Base-by-base conservation (phyloP, 1,140 invertebrate genomes). In the Trialeurodes vaporariorum region DNA sequence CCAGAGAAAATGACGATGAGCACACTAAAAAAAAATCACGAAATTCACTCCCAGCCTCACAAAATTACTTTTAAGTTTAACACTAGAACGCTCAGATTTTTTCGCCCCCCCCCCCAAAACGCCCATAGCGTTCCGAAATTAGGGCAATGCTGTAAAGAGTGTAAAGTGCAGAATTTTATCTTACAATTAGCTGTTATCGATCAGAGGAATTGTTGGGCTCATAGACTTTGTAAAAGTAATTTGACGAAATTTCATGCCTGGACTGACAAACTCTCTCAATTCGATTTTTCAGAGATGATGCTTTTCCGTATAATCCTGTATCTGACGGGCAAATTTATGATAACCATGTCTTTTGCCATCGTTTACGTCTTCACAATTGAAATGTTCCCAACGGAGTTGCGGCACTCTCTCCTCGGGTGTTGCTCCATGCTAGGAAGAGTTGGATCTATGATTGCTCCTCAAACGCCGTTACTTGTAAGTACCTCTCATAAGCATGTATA, bases 341-440 rank as follows among this genome's bases (percentile, higher is more conserved):
- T 87, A 64, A 86, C 87, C 17, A 82, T 83, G 71, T 84, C 86
- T 0, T 89, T 89, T 75, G 84, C 85, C 70, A 82, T 85, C 21
- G 76, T 87, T 11, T 89, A 88, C 76, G 82, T 90, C 70, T 87
- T 85, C 71, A 87, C 87, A 1, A 82, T 86, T 23, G 88, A 90
- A 78, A 79, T 89, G 76, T 90, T 87, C 76, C 88, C 88, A 21
- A 90, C 88, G 13, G 79, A 80, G 63, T 75, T 85, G 65, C 80
- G 87, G 65, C 82, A 83, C 70, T 85, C 85, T 17, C 75, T 87
- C 49, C 80, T 90, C 40, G 87, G 84, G 0, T 73, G 83, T 61
- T 87, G 86, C 72, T 89, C 88, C 40, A 87, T 89, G 77, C 81
- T 88, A 69, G 89, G 87, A 25, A 79, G 87, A 27, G 78, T 89